These are phyloP conservation scores for Mnemiopsis leidyi DNA, from an alignment of 37 sponge, comb jelly and placozoan species.

Conservation along the genomic window DNA sequence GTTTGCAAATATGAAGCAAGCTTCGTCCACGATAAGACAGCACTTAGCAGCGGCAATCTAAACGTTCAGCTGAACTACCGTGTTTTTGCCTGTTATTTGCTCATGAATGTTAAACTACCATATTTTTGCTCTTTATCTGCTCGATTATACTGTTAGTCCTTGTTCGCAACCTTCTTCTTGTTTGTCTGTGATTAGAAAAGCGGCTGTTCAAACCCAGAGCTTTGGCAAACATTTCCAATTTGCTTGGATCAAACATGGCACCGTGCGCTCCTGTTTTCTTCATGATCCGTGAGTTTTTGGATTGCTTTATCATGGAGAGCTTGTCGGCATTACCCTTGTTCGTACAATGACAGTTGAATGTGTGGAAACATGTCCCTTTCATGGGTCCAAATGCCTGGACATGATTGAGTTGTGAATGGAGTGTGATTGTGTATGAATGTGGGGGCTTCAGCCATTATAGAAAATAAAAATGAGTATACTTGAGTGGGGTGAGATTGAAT, in stretches of 20 bases:
- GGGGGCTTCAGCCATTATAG: background rate
- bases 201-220: slow-evolving; percentile 44
- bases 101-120: too few relatives aligned
- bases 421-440: too few relatives aligned
- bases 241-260: background rate
- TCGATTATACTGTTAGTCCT: background rate
- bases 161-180: background rate
- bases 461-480: background rate
- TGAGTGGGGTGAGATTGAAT: too few relatives aligned
- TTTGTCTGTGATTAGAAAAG: slow-evolving; percentile 10
- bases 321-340: background rate
- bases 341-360: slow-evolving; percentile 48
- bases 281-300: background rate
- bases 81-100: too few relatives aligned
- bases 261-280: background rate
- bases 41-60: too few relatives aligned
- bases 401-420: too few relatives aligned
- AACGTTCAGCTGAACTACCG: too few relatives aligned
- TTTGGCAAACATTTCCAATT: background rate
- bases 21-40: too few relatives aligned
- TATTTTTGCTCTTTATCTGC: background rate
- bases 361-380: slow-evolving; percentile 61
- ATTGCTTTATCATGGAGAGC: background rate
- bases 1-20: too few relatives aligned
- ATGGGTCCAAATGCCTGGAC: background rate